Percentiles rank a stretch among this genome's conserved stretches.
phyloP scores from a whole-genome alignment of 2,113 vertebrate genomes.

The Shinisaurus crocodilurus region DNA sequence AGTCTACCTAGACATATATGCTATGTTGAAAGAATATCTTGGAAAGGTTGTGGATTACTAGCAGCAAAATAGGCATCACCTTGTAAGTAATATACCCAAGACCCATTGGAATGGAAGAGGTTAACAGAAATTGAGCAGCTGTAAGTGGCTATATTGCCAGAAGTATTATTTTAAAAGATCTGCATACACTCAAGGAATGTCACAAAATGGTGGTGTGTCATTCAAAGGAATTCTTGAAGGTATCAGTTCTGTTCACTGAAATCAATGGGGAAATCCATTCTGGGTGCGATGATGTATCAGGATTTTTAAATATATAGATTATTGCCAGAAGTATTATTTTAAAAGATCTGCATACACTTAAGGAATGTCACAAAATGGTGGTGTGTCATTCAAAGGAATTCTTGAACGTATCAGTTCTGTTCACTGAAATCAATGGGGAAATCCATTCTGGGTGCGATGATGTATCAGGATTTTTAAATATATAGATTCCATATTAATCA shows the following conservation, averaged over 20 bases:
- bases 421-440: background rate
- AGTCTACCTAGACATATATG: slow-evolving; percentile 6
- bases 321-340: background rate
- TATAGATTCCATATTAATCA: slow-evolving; percentile 47
- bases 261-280: background rate
- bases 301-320: background rate
- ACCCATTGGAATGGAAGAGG: slow-evolving; percentile 26
- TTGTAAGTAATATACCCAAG: slow-evolving; percentile 27
- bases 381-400: slow-evolving; percentile 36
- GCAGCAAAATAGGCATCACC: slow-evolving; percentile 39
- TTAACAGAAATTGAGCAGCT: slow-evolving; percentile 7
- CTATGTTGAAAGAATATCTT: slow-evolving; percentile 16
- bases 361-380: background rate
- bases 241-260: background rate
- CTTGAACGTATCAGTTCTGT: background rate
- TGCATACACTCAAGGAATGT: background rate
- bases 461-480: background rate
- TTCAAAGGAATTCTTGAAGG: slow-evolving; percentile 35
- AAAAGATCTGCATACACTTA: background rate
- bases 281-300: background rate
- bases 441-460: background rate
- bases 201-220: background rate
- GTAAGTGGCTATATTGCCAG: slow-evolving; percentile 26
- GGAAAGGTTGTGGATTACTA: slow-evolving; percentile 34
- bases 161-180: background rate